Percentiles rank a stretch among this genome's conserved stretches.
phyloP scores from a whole-genome alignment of 2,797 vertebrate species.

The Tamandua tetradactyla region DNA sequence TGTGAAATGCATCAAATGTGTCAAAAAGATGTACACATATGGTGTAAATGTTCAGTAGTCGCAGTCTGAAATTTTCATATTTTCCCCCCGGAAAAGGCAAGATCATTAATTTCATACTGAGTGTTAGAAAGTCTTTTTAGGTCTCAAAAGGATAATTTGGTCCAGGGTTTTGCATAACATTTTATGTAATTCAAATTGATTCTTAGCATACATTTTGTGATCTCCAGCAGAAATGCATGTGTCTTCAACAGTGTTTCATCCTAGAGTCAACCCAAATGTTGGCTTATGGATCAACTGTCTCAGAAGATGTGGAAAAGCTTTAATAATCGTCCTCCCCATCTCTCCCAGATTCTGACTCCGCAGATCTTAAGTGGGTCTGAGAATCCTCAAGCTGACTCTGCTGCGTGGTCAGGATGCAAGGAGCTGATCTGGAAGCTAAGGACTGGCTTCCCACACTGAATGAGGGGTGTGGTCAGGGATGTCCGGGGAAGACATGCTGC shows the following conservation, averaged over 20 bases:
- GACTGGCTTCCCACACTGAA: neutral
- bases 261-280: neutral
- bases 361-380: neutral
- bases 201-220: conserved; percentile 5
- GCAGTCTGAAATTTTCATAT: neutral
- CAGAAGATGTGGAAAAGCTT: neutral
- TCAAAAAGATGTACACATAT: neutral
- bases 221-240: neutral
- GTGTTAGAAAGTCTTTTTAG: neutral
- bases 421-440: neutral
- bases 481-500: neutral
- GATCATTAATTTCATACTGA: conserved; percentile 43
- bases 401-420: neutral
- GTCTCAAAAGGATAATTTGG: conserved; percentile 16
- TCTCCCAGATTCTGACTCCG: neutral
- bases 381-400: neutral
- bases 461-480: neutral
- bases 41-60: neutral
- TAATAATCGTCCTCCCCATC: neutral
- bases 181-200: conserved; percentile 19
- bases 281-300: neutral
- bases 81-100: neutral
- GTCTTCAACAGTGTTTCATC: conserved; percentile 1
- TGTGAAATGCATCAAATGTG: neutral
- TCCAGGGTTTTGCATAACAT: neutral